These are phyloP conservation scores for Eupithecia centaureata DNA, from an alignment of 2,888 invertebrate genomes.

Conservation along the genomic window DNA sequence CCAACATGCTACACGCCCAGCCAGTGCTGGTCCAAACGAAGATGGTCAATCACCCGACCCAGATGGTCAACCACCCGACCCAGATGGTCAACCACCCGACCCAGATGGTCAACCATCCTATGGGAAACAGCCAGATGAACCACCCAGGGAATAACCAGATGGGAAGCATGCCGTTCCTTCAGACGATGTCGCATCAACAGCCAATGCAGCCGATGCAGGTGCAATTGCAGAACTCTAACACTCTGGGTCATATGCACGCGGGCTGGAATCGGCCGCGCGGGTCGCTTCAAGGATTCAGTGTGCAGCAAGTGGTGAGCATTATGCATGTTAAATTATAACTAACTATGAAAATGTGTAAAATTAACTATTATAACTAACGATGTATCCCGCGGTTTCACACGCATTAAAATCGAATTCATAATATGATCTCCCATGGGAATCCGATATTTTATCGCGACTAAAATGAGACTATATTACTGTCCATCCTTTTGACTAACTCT, in stretches of 20 bases:
- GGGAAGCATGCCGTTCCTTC: constrained; percentile 73
- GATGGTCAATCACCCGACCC: too few relatives aligned
- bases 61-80: too few relatives aligned
- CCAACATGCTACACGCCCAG: constrained; percentile 31
- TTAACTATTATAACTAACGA: too few relatives aligned
- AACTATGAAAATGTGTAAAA: too few relatives aligned
- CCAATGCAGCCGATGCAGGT: constrained; percentile 21
- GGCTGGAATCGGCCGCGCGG: constrained; percentile 68
- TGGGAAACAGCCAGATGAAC: neutral
- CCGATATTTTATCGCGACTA: too few relatives aligned
- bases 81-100: constrained; percentile 49
- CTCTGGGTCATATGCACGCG: constrained; percentile 60
- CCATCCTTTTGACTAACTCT: too few relatives aligned
- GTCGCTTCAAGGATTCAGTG: constrained; percentile 65
- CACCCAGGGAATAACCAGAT: constrained; percentile 43
- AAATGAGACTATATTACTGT: too few relatives aligned
- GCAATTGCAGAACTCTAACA: constrained; percentile 54
- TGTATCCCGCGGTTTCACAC: too few relatives aligned
- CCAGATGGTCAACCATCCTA: constrained; percentile 60
- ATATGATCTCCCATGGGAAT: too few relatives aligned
- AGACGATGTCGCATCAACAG: constrained; percentile 55
- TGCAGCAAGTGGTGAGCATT: constrained; percentile 63
- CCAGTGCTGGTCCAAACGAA: constrained; percentile 61
- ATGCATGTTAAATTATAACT: neutral
- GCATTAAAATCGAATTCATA: too few relatives aligned